Conservation (phyloP, 2,797 vertebrate genomes). For the Betta splendens region DNA sequence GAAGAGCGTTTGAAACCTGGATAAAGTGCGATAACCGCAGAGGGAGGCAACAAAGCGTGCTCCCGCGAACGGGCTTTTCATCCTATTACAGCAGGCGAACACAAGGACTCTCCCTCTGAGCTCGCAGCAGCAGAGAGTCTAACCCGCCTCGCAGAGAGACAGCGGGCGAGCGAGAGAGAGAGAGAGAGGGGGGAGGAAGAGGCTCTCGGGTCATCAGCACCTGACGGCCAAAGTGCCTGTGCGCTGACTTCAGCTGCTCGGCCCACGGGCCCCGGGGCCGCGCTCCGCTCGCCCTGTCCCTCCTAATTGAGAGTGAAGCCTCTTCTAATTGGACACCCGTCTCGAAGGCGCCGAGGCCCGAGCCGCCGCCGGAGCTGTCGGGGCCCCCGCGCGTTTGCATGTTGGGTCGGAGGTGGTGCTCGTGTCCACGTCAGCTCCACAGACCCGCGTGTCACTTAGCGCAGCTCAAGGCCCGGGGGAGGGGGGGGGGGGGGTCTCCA, state of each 20-base stretch:
- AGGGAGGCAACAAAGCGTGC: slow-evolving; percentile 54
- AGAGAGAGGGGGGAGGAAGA: not conserved
- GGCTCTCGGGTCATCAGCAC: slow-evolving; percentile 18
- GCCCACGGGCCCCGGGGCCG: slow-evolving; percentile 40
- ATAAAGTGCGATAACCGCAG: slow-evolving; percentile 57
- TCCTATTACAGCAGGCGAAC: slow-evolving; percentile 46
- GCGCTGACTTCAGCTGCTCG: slow-evolving; percentile 41
- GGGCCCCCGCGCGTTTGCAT: slow-evolving; percentile 46
- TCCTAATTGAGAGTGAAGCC: slow-evolving; percentile 72
- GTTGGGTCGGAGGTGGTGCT: slow-evolving; percentile 60
- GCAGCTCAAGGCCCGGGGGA: slow-evolving; percentile 52
- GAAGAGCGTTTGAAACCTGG: slow-evolving; percentile 55
- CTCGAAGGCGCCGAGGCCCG: slow-evolving; percentile 71
- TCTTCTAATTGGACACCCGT: slow-evolving; percentile 76
- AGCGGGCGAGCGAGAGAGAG: no score
- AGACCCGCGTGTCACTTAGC: slow-evolving; percentile 68
- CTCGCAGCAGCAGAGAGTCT: slow-evolving; percentile 43
- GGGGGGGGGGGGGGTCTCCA: no score
- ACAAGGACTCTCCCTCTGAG: slow-evolving; percentile 36
- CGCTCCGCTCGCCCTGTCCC: slow-evolving; percentile 58
- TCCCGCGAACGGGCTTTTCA: slow-evolving; percentile 50
- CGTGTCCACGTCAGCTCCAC: slow-evolving; percentile 69
- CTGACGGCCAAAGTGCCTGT: slow-evolving; percentile 26
- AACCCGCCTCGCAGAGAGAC: slow-evolving; percentile 41
- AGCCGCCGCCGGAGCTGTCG: slow-evolving; percentile 71